Evolutionary conservation across 2,888 invertebrate genomes (phyloP), one percentile per base, ranked within the genome.

Genomic region (Hydropsyche betteni): DNA sequence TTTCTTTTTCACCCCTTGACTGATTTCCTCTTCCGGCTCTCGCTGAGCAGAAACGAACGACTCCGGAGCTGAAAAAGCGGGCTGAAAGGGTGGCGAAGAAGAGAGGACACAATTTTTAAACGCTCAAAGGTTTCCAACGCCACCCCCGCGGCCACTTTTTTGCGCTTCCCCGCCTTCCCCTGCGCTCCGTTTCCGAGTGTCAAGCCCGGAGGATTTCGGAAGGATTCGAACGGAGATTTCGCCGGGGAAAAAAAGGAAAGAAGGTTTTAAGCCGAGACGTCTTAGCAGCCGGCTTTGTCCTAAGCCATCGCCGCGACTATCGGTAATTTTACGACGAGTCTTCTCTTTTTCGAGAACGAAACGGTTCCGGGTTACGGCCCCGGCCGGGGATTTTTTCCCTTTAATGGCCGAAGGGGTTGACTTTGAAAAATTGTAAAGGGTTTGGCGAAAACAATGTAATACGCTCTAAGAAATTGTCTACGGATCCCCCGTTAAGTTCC

Each of bases 381-480:
- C n/a, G 36, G 53, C 33, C 52, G 24, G 71, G 64, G 84, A 85
- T 85, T 86, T 86, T 86, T 64, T 64, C 64, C 34, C 55, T 86
- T 83, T 72, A 72, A 76, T 74, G 72, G 72, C 74, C 74, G 72
- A 76, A 79, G 76, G 78, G 79, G 77, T 77, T 75, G 80, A 86
- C 87, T 87, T 86, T 86, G 87, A 87, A 85, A 87, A 87, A 88
- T 87, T 86, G 85, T 83, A 81, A 82, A 83, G 83, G 79, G 79
- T 79, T 79, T 75, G 82, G 44, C 34, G 84, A 84, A 85, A 87
- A 87, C 88, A 87, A 86, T 87, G 87, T 87, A 88, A 88, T 87
- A 85, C 87, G 86, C 87, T 87, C 87, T 87, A 85, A 85, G 86
- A 87, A 86, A 88, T 88, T 88, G 86, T 77, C 76, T 76, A 70